Percentiles rank a stretch among this genome's conserved stretches.
Evolutionary conservation across 2,888 invertebrate species (phyloP).

Genomic region (Phyto melanocephala): DNA sequence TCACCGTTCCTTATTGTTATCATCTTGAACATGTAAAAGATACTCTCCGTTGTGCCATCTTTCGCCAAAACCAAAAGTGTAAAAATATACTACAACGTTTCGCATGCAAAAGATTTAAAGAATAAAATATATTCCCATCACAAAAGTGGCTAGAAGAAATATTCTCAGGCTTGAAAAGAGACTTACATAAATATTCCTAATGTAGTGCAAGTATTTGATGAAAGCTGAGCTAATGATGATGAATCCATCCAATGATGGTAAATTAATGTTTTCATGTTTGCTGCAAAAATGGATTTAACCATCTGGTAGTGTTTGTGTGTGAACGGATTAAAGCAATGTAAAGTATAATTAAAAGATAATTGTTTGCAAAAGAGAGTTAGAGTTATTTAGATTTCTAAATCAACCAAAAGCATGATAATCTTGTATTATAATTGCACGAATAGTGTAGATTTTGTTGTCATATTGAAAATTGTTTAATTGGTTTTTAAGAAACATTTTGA

Average conservation of each 20-base stretch:
- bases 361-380: neutral
- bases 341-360: neutral
- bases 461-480: neutral
- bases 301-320: neutral
- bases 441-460: neutral
- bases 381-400: neutral
- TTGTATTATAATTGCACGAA: neutral
- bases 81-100: neutral
- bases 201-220: neutral
- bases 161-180: slow-evolving; percentile 1
- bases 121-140: neutral
- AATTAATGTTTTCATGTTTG: neutral
- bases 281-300: neutral
- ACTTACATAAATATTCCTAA: neutral
- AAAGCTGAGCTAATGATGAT: slow-evolving; percentile 3
- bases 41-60: neutral
- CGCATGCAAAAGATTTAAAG: neutral
- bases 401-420: neutral
- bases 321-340: too few relatives aligned
- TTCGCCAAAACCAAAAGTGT: neutral
- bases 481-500: neutral
- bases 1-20: neutral
- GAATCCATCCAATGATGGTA: neutral
- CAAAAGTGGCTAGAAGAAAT: neutral
- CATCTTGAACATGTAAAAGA: neutral